Percentiles rank a stretch among this genome's conserved stretches.
Conservation (phyloP, 2,797 vertebrate genomes). For the Enteromius mattozi region DNA sequence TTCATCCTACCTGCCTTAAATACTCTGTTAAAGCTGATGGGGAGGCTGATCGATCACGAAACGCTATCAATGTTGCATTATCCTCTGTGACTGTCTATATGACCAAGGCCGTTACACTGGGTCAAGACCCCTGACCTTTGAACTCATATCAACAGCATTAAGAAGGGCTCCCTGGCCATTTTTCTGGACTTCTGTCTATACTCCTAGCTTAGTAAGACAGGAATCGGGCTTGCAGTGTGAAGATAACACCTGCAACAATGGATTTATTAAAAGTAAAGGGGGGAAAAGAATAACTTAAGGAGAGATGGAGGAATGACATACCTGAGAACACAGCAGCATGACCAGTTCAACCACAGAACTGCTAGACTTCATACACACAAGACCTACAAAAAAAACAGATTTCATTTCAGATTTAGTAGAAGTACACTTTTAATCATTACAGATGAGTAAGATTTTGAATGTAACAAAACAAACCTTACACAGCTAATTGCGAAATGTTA, state of each 20-base stretch:
- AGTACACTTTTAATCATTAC: neutral
- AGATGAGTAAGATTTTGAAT: neutral
- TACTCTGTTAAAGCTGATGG: constrained; percentile 83
- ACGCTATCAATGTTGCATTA: constrained; percentile 98
- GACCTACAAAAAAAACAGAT: constrained; percentile 75
- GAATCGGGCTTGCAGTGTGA: neutral
- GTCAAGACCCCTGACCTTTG: constrained; percentile 97
- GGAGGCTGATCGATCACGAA: constrained; percentile 88
- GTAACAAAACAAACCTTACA: neutral
- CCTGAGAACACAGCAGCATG: constrained; percentile 99
- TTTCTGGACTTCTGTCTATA: constrained; percentile 61
- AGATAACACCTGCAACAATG: constrained; percentile 23
- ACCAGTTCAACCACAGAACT: constrained; percentile 98
- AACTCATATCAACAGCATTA: constrained; percentile 84
- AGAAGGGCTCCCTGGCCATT: constrained; percentile 76
- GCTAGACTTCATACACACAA: constrained; percentile 98
- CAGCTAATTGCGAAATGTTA: neutral
- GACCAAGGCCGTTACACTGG: constrained; percentile 81
- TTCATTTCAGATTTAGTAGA: neutral
- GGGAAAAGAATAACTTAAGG: constrained; percentile 33
- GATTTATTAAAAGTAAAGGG: constrained; percentile 8
- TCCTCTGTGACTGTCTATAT: constrained; percentile 91
- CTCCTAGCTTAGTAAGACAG: neutral
- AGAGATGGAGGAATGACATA: constrained; percentile 71
- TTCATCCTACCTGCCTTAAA: constrained; percentile 87